Base-by-base conservation (phyloP, 2,113 vertebrate species). In the Ictidomys tridecemlineatus region DNA sequence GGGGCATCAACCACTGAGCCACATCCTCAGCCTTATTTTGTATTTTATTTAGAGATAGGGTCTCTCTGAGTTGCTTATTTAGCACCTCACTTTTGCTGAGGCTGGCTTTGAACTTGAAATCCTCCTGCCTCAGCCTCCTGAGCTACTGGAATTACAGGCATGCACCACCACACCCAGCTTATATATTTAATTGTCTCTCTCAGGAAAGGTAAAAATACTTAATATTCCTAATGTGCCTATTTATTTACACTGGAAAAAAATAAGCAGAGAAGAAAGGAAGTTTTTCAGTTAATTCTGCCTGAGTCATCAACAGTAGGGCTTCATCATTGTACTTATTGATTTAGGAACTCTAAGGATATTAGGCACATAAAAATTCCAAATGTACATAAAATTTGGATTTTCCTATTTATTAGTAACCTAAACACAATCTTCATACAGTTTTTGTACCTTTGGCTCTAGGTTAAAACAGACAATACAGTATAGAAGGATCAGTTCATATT, bases 351-450 rank as follows among this genome's bases (percentile, higher is more conserved):
- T 93, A 26, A 92, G 34, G 39, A 45, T 93, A 58, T 74, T 63
- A 72, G 20, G 2, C 12, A 56, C 72, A 9, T 20, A 92, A 39
- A 93, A 84, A 88, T 91, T 80, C 34, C 30, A 91, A 63, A 70
- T 56, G 14, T 83, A 70, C 26, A n/a, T 85, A 91, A 74, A 77
- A 91, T 96, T 94, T 74, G n/a, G 63, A 93, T 93, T 93, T 95
- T 32, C 32, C 24, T 87, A 20, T 79, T 94, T 78, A 89, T 51
- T 53, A 74, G 48, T 32, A 92, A 48, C 45, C 39, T 74, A 32
- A 87, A 90, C 22, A 24, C 6, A 77, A 0, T 76, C 39, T 94
- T 89, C 14, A 37, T 80, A 51, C 1, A 89, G 42, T 85, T 92
- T 94, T 65, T 80, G 0, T 85, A 85, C 5, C 20, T 82, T 85